Percentiles rank a stretch among this genome's conserved stretches.
Conservation (phyloP, 1,140 invertebrate species). For the Lamellibrachia luymesi region DNA sequence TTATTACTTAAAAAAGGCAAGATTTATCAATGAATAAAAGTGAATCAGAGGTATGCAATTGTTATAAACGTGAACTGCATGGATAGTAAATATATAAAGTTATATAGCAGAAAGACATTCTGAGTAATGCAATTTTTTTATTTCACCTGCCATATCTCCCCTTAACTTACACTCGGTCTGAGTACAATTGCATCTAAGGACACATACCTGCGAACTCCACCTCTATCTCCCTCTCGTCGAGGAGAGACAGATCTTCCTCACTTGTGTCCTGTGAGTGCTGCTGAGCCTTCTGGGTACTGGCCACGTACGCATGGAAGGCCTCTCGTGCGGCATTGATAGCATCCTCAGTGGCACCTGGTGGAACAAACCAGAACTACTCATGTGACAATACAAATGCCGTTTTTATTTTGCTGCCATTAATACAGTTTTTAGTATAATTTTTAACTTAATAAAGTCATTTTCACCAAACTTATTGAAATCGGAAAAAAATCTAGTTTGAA, state of each 20-base stretch:
- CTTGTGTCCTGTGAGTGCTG: conserved; percentile 75
- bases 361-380: conserved; percentile 7
- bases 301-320: conserved; percentile 88
- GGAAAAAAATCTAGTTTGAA: neutral
- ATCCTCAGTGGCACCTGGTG: conserved; percentile 75
- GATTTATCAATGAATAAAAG: too few relatives aligned
- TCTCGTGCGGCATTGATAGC: conserved; percentile 87
- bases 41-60: too few relatives aligned
- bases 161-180: too few relatives aligned
- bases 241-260: conserved; percentile 71
- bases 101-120: too few relatives aligned
- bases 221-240: conserved; percentile 90
- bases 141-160: too few relatives aligned
- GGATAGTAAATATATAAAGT: too few relatives aligned
- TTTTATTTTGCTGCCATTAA: neutral
- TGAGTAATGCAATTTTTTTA: too few relatives aligned
- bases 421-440: neutral
- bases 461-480: neutral
- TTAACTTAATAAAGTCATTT: neutral
- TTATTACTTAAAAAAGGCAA: too few relatives aligned
- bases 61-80: too few relatives aligned
- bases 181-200: neutral
- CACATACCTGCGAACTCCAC: conserved; percentile 80
- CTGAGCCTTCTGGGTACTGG: conserved; percentile 63
- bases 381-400: neutral